Evolutionary conservation across 2,888 invertebrate genomes (phyloP).

Genomic region (Orgyia antiqua): DNA sequence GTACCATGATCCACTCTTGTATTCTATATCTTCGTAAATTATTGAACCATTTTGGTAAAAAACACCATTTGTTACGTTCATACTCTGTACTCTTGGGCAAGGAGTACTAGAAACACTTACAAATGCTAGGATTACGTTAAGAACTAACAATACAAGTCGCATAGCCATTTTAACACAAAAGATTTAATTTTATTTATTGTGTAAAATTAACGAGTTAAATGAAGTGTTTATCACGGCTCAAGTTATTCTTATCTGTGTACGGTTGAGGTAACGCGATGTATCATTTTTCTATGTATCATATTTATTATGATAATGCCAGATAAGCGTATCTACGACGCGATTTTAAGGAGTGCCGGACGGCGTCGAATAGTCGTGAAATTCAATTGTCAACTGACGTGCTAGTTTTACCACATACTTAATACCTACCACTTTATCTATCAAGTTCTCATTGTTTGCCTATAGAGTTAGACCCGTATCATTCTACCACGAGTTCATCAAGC

Average conservation of each 20-base stretch:
- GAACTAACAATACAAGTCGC: neutral
- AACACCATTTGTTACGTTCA: constrained; percentile 51
- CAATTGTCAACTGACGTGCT: constrained; percentile 23
- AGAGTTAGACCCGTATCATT: too few relatives aligned
- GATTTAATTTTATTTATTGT: too few relatives aligned
- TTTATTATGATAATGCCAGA: constrained; percentile 62
- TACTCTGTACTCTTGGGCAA: constrained; percentile 46
- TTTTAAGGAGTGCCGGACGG: constrained; percentile 7
- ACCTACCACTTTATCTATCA: too few relatives aligned
- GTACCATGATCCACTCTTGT: constrained; percentile 44
- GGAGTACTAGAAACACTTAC: constrained; percentile 31
- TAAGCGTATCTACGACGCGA: constrained; percentile 26
- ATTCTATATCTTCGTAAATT: constrained; percentile 46
- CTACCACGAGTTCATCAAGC: too few relatives aligned
- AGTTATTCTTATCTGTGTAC: constrained; percentile 51
- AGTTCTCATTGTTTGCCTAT: constrained; percentile 10
- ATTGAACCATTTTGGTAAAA: constrained; percentile 45
- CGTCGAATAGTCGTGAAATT: constrained; percentile 24
- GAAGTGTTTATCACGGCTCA: constrained; percentile 42
- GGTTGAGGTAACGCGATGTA: constrained; percentile 64
- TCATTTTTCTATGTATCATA: too few relatives aligned
- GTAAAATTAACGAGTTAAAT: too few relatives aligned
- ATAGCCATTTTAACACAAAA: too few relatives aligned
- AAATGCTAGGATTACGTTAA: constrained; percentile 22
- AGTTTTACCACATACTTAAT: too few relatives aligned